Base-by-base conservation (phyloP, 2,113 vertebrate genomes). In the Silurus glanis region DNA sequence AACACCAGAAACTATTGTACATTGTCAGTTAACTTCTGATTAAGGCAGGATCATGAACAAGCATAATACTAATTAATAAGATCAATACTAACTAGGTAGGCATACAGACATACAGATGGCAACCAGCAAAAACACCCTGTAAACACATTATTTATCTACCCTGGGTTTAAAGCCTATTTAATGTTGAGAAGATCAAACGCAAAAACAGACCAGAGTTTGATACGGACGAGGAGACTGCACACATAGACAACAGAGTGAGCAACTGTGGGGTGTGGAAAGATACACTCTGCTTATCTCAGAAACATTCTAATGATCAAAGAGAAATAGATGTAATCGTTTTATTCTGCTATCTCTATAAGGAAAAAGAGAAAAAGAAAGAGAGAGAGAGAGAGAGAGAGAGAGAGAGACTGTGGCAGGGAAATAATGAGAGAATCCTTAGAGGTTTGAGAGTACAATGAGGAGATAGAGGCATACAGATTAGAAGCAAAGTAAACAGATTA, bases 401-500 rank as follows among this genome's bases (percentile, higher is more conserved):
- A 82, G 84, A 56, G 84, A 90, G 92, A 91, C 88, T 90, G 62
- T 51, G 23, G 45, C 19, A 51, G 61, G 72, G 58, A 87, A 37
- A 72, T 28, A 62, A 28, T 56, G 62, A 84, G 74, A 9, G 25
- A 83, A 53, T 61, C 28, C 58, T 69, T 58, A 80, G 69, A 88
- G 86, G 83, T 83, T 81, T 59, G 5, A 85, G 21, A 69, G 55
- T n/a, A 90, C 86, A 91, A 88, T 83, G 56, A 80, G 69, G 66
- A 86, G 92, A 92, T 91, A 90, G 83, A 28, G 71, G 16, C 64
- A 83, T 79, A 37, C 23, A 90, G 91, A 93, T 91, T 88, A 85
- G 72, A 86, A 87, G 85, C 88, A 92, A 91, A 93, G 91, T 92
- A 81, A 90, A 80, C 72, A 90, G 90, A 92, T 88, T 90, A 91